A percentile compares a stretch with the other conserved stretches of the same genome.
These are phyloP conservation scores for Arrhamphus sclerolepis DNA, from an alignment of 2,797 vertebrate species.

Conservation along the genomic window DNA sequence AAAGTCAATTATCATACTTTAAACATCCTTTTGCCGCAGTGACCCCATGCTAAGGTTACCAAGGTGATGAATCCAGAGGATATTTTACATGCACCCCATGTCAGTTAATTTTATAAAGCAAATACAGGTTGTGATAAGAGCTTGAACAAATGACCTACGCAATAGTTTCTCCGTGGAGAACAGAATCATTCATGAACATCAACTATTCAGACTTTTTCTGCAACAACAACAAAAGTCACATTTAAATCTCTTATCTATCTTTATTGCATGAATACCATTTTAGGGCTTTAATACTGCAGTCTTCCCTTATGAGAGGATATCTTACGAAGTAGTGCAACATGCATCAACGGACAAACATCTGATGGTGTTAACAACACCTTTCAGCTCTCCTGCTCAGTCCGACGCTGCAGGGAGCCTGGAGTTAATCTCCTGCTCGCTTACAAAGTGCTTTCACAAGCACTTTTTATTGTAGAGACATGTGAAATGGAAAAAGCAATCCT, in stretches of 20 bases:
- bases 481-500: constrained; percentile 61
- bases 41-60: no score
- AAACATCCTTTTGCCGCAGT: no score
- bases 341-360: constrained; percentile 15
- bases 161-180: no score
- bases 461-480: constrained; percentile 42
- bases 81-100: no score
- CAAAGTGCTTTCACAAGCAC: constrained; percentile 62
- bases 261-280: neutral
- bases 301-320: neutral
- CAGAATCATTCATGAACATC: no score
- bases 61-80: no score
- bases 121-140: no score
- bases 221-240: neutral
- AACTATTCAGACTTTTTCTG: no score
- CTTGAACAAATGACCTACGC: no score
- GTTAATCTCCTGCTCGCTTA: constrained; percentile 54
- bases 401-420: constrained; percentile 17
- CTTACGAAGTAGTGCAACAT: constrained; percentile 2
- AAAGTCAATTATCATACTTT: no score
- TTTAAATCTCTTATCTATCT: constrained; percentile 1
- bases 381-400: constrained; percentile 27
- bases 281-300: neutral
- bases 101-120: no score
- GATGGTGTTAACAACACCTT: constrained; percentile 15